A percentile compares a stretch with the other conserved stretches of the same genome.
phyloP scores from a whole-genome alignment of 2,797 vertebrate species.

The Taeniopygia guttata region DNA sequence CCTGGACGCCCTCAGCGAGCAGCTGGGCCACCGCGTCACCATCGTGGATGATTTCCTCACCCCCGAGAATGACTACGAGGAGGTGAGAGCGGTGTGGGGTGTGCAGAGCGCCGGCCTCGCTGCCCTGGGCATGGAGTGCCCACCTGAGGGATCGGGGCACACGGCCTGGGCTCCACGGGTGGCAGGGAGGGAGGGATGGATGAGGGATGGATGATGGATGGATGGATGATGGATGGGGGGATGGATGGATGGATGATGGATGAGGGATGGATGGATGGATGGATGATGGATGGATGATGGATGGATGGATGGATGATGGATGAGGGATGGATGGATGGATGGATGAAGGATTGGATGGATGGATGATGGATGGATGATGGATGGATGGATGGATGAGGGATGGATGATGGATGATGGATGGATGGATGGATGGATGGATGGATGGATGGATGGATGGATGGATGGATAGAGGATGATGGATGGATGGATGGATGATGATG shows the following conservation, averaged over 20 bases:
- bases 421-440: too few species aligned
- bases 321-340: not conserved
- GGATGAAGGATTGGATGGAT: too few species aligned
- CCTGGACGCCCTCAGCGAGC: constrained; percentile 91
- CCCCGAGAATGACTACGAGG: constrained; percentile 95
- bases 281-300: not conserved
- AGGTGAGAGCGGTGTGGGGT: constrained; percentile 74
- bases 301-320: not conserved
- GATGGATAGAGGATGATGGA: too few species aligned
- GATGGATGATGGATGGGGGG: too few species aligned
- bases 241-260: too few species aligned
- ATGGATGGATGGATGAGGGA: too few species aligned
- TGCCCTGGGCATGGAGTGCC: rapidly evolving
- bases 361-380: too few species aligned
- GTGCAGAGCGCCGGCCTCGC: rapidly evolving
- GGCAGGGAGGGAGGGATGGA: not conserved
- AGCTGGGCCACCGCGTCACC: constrained; percentile 89
- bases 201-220: not conserved
- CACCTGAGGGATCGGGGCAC: not conserved
- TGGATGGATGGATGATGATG: too few species aligned
- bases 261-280: too few species aligned
- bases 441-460: too few species aligned
- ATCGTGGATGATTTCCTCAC: constrained; percentile 90
- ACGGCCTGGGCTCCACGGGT: rapidly evolving
- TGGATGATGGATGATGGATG: too few species aligned